Conservation (phyloP, 1,140 invertebrate genomes). For the Leptestheria dahalacensis region DNA sequence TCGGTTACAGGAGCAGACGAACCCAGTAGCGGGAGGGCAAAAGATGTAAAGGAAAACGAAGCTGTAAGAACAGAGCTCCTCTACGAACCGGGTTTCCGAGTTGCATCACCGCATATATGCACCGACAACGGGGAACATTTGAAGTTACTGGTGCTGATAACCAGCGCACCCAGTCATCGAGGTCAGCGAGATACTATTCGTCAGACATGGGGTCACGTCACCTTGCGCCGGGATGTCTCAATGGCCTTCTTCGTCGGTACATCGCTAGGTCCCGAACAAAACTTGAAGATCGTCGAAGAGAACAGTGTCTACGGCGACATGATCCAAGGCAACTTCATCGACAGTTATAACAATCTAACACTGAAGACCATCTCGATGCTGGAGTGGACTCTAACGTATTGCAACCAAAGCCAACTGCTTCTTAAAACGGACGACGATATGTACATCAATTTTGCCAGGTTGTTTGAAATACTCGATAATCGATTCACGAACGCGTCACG, state of each 20-base stretch:
- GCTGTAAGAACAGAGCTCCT: no score
- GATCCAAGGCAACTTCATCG: conserved; percentile 49
- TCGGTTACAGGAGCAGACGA: no score
- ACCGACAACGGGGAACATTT: conserved; percentile 43
- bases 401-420: conserved; percentile 51
- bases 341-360: conserved; percentile 74
- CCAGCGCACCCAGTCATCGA: conserved; percentile 57
- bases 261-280: conserved; percentile 9
- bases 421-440: conserved; percentile 84
- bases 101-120: conserved; percentile 39
- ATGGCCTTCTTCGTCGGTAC: conserved; percentile 58
- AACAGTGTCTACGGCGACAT: conserved; percentile 24
- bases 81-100: conserved; percentile 12
- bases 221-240: conserved; percentile 48
- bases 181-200: conserved; percentile 57
- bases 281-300: conserved; percentile 21
- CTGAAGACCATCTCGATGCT: conserved; percentile 70
- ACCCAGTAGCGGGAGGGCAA: no score
- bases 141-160: conserved; percentile 53
- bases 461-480: conserved; percentile 46
- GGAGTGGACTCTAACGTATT: conserved; percentile 67
- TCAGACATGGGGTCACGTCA: conserved; percentile 71
- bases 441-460: conserved; percentile 69
- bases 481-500: conserved; percentile 8
- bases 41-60: no score